Evolutionary conservation across 2,888 invertebrate genomes (phyloP), one percentile per base, ranked within the genome.

Genomic region (Pogonocherus hispidulus): DNA sequence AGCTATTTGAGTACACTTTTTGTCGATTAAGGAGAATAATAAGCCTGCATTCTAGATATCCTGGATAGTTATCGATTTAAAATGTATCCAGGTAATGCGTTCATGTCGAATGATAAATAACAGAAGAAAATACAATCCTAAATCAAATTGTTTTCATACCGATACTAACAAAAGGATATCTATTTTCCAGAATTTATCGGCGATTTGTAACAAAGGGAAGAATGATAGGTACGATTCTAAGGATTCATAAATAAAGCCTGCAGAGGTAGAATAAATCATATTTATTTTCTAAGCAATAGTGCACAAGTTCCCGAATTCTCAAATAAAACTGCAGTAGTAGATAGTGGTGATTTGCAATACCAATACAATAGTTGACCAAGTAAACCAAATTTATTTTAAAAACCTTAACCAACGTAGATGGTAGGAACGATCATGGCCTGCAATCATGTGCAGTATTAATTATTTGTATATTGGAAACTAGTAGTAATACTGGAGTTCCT

Each of bases 101-200:
- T 32, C 52, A 16, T 20, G 32, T 32, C 9, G 9, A 32, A 52
- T 32, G 52, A 52, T 52, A 52, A 52, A 52, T 52, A 52, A 32
- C 22, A 52, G 18, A 2, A 32, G 52, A 52, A 27, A 52, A 52
- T 52, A 52, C 52, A 9, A 52, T 52, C 52, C 22, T 52, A 32
- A 52, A 52, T 52, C 52, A 52, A 52, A 52, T 52, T 52, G 32
- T 52, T 52, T 52, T 52, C 52, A 52, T 52, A 32, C 32, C 16
- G 32, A 27, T 6, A 27, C 52, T 52, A 52, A 52, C 52, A 52
- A 52, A 52, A 22, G 52, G 32, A 32, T 52, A 52, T 52, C 52
- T 32, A 52, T 52, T 52, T 4, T 18, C 32, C 14, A 22, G 52
- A 16, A 52, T 52, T 52, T 52, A 52, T 52, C 32, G 52, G 27